phyloP scores from a whole-genome alignment of 2,113 vertebrate genomes.

The Alethe diademata region DNA sequence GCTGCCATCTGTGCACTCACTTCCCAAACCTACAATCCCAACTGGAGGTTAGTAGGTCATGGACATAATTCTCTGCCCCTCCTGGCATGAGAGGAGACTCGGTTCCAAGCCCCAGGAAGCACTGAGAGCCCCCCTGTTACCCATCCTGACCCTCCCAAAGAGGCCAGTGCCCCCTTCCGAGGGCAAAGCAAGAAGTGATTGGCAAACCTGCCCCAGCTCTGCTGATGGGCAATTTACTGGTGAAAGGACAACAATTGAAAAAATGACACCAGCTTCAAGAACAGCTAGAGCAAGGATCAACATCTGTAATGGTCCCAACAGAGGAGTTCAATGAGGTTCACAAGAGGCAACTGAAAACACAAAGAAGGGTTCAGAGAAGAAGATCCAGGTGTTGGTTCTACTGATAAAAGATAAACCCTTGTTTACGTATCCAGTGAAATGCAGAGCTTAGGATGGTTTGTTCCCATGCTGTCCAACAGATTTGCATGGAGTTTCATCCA shows the following conservation, averaged over 20 bases:
- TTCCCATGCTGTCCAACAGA: not conserved
- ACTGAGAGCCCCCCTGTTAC: not conserved
- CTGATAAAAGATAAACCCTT: not conserved
- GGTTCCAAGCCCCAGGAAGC: accelerated
- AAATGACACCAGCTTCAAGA: not conserved
- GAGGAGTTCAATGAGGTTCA: not conserved
- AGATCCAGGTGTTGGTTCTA: not conserved
- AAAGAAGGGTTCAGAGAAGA: not conserved
- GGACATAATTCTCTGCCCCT: not conserved
- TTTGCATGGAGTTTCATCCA: not conserved
- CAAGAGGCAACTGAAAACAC: not conserved
- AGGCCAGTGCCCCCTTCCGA: not conserved
- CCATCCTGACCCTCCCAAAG: not conserved
- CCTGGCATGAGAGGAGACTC: not conserved
- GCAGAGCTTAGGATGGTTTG: not conserved
- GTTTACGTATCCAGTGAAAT: not conserved
- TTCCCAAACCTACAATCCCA: not conserved
- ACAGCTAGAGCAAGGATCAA: not conserved
- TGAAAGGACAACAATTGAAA: not conserved
- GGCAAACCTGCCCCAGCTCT: not conserved
- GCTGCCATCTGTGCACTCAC: slow-evolving; percentile 25
- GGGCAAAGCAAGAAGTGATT: not conserved
- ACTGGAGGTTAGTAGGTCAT: slow-evolving; percentile 52
- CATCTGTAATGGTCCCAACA: not conserved
- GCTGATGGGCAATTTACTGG: not conserved